Percentiles rank a stretch among this genome's conserved stretches.
Conservation (phyloP, 2,113 vertebrate genomes). For the Notechis scutatus region DNA sequence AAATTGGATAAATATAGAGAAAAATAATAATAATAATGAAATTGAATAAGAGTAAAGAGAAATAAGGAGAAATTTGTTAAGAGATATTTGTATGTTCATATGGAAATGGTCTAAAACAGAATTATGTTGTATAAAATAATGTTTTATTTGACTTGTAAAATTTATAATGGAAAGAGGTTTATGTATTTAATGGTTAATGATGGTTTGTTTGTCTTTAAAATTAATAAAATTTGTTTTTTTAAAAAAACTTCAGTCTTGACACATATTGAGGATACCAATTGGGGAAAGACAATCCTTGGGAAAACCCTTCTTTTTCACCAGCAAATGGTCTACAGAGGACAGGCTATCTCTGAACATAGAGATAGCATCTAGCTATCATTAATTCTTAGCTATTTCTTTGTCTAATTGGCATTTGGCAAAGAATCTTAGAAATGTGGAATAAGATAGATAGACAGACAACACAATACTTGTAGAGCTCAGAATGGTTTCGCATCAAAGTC, state of each 20-base stretch:
- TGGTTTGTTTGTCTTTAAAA: no score
- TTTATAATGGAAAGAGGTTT: no score
- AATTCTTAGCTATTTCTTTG: not conserved
- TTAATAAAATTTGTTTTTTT: no score
- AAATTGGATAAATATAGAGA: no score
- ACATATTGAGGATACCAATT: not conserved
- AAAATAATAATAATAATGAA: no score
- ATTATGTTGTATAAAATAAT: no score
- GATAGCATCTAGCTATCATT: not conserved
- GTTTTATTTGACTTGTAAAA: no score
- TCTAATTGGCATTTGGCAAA: not conserved
- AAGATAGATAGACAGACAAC: not conserved
- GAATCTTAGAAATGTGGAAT: not conserved
- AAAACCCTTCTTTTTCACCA: not conserved
- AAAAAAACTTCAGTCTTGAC: not conserved
- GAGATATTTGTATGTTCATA: no score
- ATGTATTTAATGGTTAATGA: no score
- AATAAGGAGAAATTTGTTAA: no score
- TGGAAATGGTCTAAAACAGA: no score
- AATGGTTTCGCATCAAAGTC: not conserved
- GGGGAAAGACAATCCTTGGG: not conserved
- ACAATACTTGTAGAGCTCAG: not conserved
- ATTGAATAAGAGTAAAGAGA: no score
- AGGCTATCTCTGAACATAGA: not conserved
- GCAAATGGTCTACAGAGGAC: not conserved